Base-by-base conservation (phyloP, 2,797 vertebrate genomes). In the Spinibarbus caldwelli region DNA sequence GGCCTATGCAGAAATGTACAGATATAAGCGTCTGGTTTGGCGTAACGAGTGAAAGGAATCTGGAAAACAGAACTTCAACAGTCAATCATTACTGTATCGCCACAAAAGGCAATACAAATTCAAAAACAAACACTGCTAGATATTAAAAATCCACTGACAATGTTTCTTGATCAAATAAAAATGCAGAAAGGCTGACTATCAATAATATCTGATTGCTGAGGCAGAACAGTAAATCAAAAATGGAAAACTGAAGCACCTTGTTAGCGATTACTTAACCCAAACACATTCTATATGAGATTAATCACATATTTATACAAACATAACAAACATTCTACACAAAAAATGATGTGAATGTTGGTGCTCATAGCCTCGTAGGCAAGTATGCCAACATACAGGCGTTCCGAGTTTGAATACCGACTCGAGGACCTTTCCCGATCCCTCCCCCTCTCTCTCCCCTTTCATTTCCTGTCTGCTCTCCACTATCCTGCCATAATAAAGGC, bases 1-100 rank as follows among this genome's bases (percentile, higher is more conserved):
- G 49, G 41, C 41, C 72, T 68, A 21, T 57, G 38, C 85, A 86
- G 85, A 77, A 77, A 76, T 45, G 36, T 59, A 45, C 19, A 41
- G 14, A 67, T 43, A 38, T 47, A 70, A 71, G 23, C 0, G 1
- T 23, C 57, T 10, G 11, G n/a, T 45, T 62, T 78, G 21, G 78
- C 14, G 17, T 17, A 77, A 66, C 5, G n/a, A 78, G 54, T 2
- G 7, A 54, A 54, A 11, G 9, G 67, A 41, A 43, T 62, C 67
- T 72, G 43, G 57, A 73, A 41, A 73, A n/a, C 62, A 76, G 19
- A 62, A 75, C 43, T 10, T 59, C 52, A 45, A 59, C 11, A 76
- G 11, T 57, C 43, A 2, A 5, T 47, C 36, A 21, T 38, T 38
- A 81, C 19, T 10, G 23, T 12, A 41, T 26, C 19, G 23, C 41